These are phyloP conservation scores for Subacronicta megacephala DNA, from an alignment of 2,888 invertebrate genomes.

Conservation along the genomic window DNA sequence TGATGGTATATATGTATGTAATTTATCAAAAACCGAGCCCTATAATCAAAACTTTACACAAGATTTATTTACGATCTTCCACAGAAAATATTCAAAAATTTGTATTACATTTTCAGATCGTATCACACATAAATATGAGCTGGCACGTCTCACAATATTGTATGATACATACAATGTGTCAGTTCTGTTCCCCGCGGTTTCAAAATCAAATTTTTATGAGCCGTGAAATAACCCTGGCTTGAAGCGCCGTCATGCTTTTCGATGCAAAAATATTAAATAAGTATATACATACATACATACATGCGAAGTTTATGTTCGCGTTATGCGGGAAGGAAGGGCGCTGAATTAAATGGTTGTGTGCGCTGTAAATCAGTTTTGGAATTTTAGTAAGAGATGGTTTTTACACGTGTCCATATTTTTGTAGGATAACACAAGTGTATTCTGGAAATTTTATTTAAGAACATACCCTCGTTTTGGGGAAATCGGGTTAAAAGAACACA, in stretches of 20 bases:
- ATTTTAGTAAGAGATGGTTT: constrained; percentile 32
- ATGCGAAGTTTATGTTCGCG: constrained; percentile 36
- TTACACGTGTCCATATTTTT: constrained; percentile 10
- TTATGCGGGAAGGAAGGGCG: constrained; percentile 27
- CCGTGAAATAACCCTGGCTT: constrained; percentile 66
- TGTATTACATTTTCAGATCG: constrained; percentile 41
- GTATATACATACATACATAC: no score
- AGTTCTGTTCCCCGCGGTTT: constrained; percentile 58
- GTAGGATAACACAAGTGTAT: no score
- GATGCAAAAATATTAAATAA: constrained; percentile 61
- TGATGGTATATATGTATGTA: no score
- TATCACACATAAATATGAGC: constrained; percentile 41
- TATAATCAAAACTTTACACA: not conserved
- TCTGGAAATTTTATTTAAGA: no score
- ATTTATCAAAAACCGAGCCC: no score
- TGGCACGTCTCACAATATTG: constrained; percentile 53
- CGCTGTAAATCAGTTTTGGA: constrained; percentile 44
- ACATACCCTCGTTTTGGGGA: no score
- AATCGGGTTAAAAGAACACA: no score
- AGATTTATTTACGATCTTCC: not conserved
- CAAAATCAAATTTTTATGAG: constrained; percentile 71
- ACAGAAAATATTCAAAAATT: constrained; percentile 40
- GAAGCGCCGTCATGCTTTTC: constrained; percentile 52
- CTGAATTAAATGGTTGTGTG: constrained; percentile 40
- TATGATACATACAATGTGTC: constrained; percentile 66